Percentiles rank a stretch among this genome's conserved stretches.
These are phyloP conservation scores for Ceraclea dissimilis DNA, from an alignment of 2,888 invertebrate genomes.

Conservation along the genomic window DNA sequence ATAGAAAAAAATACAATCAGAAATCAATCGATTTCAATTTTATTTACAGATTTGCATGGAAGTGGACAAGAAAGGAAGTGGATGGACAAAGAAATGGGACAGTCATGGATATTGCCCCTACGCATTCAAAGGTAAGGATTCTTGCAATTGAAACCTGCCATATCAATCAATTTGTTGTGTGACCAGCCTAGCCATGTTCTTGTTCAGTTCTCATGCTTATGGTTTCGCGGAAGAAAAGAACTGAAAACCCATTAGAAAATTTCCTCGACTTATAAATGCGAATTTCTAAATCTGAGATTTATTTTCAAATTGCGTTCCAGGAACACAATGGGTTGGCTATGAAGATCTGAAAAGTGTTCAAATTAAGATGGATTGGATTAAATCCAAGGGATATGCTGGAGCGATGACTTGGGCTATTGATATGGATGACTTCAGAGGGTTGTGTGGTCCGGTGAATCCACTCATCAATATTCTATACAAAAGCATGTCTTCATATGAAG, in stretches of 20 bases:
- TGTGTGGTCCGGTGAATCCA: constrained; percentile 72
- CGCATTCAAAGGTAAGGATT: constrained; percentile 69
- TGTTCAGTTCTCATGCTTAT: too few relatives aligned
- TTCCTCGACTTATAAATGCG: too few relatives aligned
- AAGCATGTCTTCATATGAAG: constrained; percentile 62
- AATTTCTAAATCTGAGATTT: too few relatives aligned
- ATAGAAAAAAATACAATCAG: too few relatives aligned
- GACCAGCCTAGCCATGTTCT: too few relatives aligned
- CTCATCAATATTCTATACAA: constrained; percentile 65
- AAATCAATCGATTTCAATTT: too few relatives aligned
- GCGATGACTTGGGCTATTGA: constrained; percentile 92
- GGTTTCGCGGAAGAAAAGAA: too few relatives aligned
- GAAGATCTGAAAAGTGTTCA: constrained; percentile 74
- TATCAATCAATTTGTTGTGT: too few relatives aligned
- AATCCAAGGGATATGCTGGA: constrained; percentile 72
- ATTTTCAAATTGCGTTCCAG: constrained; percentile 29
- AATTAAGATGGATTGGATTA: constrained; percentile 87
- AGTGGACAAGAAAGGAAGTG: constrained; percentile 57
- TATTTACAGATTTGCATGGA: constrained; percentile 64
- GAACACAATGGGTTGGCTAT: constrained; percentile 85
- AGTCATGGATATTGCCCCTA: constrained; percentile 76
- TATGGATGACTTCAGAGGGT: constrained; percentile 83
- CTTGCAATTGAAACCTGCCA: not conserved
- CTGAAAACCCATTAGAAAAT: too few relatives aligned
- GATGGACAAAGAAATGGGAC: constrained; percentile 82